Conservation (phyloP, 2,888 invertebrate species). For the Dynastes hyllus region DNA sequence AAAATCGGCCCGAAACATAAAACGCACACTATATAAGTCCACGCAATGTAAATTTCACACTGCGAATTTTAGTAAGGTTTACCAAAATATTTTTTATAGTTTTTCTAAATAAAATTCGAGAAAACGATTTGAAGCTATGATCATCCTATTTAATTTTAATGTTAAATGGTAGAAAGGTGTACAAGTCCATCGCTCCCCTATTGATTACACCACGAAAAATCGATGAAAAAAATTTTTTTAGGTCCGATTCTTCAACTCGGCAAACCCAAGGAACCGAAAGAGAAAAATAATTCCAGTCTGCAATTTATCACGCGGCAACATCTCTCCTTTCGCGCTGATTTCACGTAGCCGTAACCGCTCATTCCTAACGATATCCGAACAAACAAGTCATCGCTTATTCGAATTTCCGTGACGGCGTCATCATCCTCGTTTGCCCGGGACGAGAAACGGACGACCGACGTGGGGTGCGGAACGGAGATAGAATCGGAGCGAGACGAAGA, state of each 20-base stretch:
- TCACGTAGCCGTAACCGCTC: constrained; percentile 40
- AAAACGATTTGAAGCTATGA: too few species aligned
- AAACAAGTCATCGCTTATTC: constrained; percentile 52
- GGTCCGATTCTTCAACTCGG: background rate
- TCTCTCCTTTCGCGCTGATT: constrained; percentile 38
- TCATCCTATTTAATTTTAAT: too few species aligned
- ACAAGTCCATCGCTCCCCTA: too few species aligned
- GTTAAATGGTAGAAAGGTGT: too few species aligned
- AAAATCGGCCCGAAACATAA: too few species aligned
- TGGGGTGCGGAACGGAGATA: constrained; percentile 31
- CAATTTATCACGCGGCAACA: constrained; percentile 44
- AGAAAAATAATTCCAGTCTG: constrained; percentile 41
- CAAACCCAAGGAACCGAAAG: constrained; percentile 20
- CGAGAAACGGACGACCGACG: constrained; percentile 13
- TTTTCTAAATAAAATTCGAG: too few species aligned
- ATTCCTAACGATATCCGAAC: constrained; percentile 51
- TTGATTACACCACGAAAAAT: too few species aligned
- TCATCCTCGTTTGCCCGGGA: constrained; percentile 48
- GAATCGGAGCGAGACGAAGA: constrained; percentile 22
- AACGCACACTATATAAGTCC: too few species aligned
- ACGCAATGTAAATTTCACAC: too few species aligned
- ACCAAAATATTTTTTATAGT: too few species aligned
- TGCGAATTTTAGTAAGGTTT: too few species aligned
- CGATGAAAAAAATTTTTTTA: constrained; percentile 5
- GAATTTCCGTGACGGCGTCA: constrained; percentile 49